Percentiles rank a stretch among this genome's conserved stretches.
These are phyloP conservation scores for Siderastrea siderea DNA, from an alignment of 92 coral and sea anemone genomes.

Conservation along the genomic window DNA sequence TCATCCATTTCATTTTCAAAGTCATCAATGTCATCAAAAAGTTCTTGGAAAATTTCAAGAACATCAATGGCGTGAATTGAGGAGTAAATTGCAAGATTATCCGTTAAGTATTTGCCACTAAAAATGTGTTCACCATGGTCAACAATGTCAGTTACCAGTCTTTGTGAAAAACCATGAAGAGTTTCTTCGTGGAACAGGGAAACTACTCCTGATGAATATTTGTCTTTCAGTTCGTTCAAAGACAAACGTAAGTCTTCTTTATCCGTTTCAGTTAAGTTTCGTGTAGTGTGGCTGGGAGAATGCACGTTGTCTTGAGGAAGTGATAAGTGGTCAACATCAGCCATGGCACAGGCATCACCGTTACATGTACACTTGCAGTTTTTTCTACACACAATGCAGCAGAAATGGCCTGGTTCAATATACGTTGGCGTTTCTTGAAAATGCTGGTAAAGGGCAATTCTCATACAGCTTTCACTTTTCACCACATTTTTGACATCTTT, in stretches of 20 bases:
- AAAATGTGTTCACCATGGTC: conserved; percentile 12
- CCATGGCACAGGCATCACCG: neutral
- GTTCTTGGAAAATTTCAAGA: conserved; percentile 28
- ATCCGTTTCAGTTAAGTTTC: no score
- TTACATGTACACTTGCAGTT: conserved; percentile 19
- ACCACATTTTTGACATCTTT: neutral
- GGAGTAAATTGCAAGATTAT: conserved; percentile 10
- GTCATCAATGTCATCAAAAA: conserved; percentile 21
- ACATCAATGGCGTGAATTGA: neutral
- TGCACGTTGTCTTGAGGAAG: neutral
- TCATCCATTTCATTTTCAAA: neutral
- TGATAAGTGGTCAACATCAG: neutral
- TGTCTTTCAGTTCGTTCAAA: no score
- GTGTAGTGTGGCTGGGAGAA: no score
- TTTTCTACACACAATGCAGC: conserved; percentile 20
- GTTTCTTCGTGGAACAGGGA: no score
- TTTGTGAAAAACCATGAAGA: neutral
- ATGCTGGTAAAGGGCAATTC: neutral
- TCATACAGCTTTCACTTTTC: no score
- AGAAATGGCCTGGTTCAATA: neutral
- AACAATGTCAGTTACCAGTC: neutral
- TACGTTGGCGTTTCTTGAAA: neutral
- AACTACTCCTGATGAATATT: no score
- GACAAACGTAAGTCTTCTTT: no score
- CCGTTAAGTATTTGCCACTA: neutral